These are phyloP conservation scores for Rambutsinella grinnellia DNA, from an alignment of 2,888 invertebrate species.

Conservation along the genomic window DNA sequence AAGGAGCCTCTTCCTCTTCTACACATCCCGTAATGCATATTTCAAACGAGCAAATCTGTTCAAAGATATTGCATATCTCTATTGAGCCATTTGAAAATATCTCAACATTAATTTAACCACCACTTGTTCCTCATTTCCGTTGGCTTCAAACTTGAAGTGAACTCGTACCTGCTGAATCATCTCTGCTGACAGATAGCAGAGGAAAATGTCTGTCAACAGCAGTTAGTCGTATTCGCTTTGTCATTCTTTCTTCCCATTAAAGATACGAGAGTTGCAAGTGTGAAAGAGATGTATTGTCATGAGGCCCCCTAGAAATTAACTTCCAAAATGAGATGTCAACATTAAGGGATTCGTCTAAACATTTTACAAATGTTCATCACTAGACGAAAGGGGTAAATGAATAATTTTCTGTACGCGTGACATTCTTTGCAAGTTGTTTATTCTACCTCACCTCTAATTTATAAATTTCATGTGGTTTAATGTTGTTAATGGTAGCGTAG, in stretches of 20 bases:
- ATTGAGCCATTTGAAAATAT: too few relatives aligned
- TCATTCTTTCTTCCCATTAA: constrained; percentile 20
- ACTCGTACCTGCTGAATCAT: background rate
- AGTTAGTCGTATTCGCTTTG: constrained; percentile 26
- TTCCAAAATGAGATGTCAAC: background rate
- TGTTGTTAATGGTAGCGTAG: constrained; percentile 45
- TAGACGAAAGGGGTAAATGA: too few relatives aligned
- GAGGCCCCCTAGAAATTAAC: background rate
- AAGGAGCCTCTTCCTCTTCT: too few relatives aligned
- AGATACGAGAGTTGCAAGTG: background rate
- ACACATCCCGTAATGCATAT: too few relatives aligned
- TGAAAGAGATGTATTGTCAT: background rate
- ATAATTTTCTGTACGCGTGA: constrained; percentile 41
- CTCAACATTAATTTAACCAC: too few relatives aligned
- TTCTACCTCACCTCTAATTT: constrained; percentile 53
- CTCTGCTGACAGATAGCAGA: constrained; percentile 30
- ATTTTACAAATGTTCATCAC: background rate
- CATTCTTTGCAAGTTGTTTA: constrained; percentile 44
- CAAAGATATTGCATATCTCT: too few relatives aligned
- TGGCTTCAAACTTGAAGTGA: background rate
- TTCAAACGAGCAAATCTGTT: too few relatives aligned
- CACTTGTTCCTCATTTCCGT: background rate
- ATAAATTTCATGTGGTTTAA: constrained; percentile 57
- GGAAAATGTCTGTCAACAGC: constrained; percentile 24
- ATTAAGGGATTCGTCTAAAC: background rate